These are phyloP conservation scores for Tiliacea aurago DNA, from an alignment of 2,888 invertebrate species.

Conservation along the genomic window DNA sequence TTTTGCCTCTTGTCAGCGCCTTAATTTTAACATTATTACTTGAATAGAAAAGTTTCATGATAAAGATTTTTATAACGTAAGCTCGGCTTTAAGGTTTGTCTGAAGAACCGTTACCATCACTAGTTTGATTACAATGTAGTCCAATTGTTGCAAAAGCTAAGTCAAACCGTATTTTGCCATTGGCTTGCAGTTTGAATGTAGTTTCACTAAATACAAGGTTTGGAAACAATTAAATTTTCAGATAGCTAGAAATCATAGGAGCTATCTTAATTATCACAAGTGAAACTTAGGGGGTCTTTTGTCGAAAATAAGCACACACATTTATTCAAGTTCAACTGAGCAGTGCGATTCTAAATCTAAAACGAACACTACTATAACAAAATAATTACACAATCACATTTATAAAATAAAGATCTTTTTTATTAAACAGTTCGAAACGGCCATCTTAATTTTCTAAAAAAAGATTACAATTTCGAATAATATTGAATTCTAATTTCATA, in stretches of 20 bases:
- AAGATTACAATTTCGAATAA: constrained; percentile 5
- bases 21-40: too few relatives aligned
- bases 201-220: background rate
- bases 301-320: constrained; percentile 17
- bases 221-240: constrained; percentile 5
- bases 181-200: constrained; percentile 2
- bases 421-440: constrained; percentile 19
- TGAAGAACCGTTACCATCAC: background rate
- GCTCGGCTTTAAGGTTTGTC: background rate
- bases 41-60: background rate
- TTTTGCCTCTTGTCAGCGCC: too few relatives aligned
- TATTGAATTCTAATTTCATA: constrained; percentile 7
- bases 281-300: background rate
- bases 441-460: constrained; percentile 21
- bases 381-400: constrained; percentile 27
- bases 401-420: constrained; percentile 49
- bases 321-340: constrained; percentile 33
- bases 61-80: background rate
- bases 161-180: background rate
- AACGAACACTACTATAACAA: constrained; percentile 31
- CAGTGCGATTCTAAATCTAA: constrained; percentile 41
- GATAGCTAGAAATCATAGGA: constrained; percentile 14
- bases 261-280: constrained; percentile 37
- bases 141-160: background rate
- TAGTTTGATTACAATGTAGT: background rate